Conservation (phyloP, 1,140 invertebrate species). For the Pachypsylla venusta region DNA sequence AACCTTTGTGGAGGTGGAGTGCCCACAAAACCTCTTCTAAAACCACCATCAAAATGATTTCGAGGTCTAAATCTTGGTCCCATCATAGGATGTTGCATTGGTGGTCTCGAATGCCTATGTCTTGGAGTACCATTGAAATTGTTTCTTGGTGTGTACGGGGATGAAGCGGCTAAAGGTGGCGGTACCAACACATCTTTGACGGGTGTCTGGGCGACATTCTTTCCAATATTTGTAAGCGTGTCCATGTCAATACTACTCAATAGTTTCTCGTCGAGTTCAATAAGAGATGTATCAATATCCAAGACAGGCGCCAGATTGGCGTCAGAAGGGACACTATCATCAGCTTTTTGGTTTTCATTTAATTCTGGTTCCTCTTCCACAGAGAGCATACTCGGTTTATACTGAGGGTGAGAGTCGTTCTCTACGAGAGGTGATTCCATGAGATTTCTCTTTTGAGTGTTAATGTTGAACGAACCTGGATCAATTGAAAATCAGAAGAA, state of each 20-base stretch:
- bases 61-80: not conserved
- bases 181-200: too few relatives aligned
- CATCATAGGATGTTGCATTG: too few relatives aligned
- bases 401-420: not conserved
- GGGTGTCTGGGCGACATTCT: not conserved
- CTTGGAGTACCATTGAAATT: too few relatives aligned
- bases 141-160: too few relatives aligned
- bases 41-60: not conserved
- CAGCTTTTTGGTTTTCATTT: too few relatives aligned
- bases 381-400: too few relatives aligned
- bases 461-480: not conserved
- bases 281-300: not conserved
- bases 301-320: too few relatives aligned
- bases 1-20: not conserved
- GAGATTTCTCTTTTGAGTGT: not conserved
- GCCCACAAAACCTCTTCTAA: not conserved
- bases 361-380: too few relatives aligned
- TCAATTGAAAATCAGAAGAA: too few relatives aligned
- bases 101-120: not conserved
- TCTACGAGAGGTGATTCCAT: not conserved
- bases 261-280: not conserved
- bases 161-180: too few relatives aligned
- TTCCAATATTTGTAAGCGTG: not conserved
- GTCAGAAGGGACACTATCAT: not conserved
- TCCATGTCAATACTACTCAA: not conserved